phyloP scores from a whole-genome alignment of 2,797 vertebrate genomes.

The Chelonia mydas region DNA sequence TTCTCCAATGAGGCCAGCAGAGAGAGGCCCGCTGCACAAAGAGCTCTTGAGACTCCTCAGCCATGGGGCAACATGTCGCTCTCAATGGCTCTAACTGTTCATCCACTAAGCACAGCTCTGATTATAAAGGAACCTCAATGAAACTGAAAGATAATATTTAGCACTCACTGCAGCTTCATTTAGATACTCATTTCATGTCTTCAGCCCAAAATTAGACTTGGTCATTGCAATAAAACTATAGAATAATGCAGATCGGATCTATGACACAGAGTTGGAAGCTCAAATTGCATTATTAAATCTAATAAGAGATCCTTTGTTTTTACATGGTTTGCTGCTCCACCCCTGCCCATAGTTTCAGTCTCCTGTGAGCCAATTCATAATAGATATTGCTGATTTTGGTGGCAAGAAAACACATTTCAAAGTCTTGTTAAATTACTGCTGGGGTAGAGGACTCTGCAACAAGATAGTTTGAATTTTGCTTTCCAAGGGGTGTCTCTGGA shows the following conservation, averaged over 20 bases:
- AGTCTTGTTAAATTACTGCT: neutral
- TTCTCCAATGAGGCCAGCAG: neutral
- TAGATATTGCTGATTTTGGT: neutral
- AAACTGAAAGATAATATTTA: conserved; percentile 7
- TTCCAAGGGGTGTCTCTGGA: neutral
- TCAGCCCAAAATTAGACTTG: neutral
- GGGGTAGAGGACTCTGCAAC: neutral
- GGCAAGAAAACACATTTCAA: neutral
- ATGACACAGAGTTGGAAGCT: neutral
- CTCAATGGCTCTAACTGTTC: neutral
- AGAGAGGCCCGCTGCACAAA: neutral
- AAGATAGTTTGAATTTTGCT: neutral
- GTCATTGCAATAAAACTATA: neutral
- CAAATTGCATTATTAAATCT: neutral
- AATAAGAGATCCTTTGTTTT: neutral
- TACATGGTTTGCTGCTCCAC: neutral
- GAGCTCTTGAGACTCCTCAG: neutral
- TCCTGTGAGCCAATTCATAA: neutral
- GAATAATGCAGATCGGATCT: neutral
- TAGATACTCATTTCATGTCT: neutral
- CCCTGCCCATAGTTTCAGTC: neutral
- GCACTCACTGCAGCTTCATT: neutral
- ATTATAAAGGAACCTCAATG: conserved; percentile 17
- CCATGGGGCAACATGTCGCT: neutral
- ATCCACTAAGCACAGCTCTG: neutral